Conservation (phyloP, 2,113 vertebrate genomes). For the Bubo bubo region DNA sequence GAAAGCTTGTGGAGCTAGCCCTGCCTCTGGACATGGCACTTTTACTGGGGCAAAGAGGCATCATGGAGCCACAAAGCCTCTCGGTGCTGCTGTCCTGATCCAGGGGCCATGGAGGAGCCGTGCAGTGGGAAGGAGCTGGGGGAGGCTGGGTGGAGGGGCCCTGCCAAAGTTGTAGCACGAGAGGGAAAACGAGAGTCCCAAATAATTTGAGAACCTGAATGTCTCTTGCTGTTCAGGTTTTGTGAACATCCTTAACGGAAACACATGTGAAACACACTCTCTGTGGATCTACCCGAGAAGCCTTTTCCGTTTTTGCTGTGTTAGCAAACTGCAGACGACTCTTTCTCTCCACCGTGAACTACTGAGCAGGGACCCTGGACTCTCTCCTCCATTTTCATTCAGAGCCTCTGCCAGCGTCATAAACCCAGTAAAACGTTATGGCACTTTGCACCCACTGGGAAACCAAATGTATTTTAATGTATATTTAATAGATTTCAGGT, state of each 20-base stretch:
- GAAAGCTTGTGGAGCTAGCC: neutral
- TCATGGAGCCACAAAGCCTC: rapidly evolving
- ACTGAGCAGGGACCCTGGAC: slow-evolving; percentile 63
- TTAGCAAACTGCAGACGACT: slow-evolving; percentile 63
- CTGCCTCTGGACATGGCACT: neutral
- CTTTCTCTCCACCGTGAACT: slow-evolving; percentile 46
- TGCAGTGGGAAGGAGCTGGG: neutral
- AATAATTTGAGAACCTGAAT: slow-evolving; percentile 50
- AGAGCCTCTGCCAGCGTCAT: slow-evolving; percentile 64
- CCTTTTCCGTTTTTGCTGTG: slow-evolving; percentile 63
- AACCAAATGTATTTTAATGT: slow-evolving; percentile 73
- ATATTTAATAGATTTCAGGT: slow-evolving; percentile 71
- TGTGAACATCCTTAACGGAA: slow-evolving; percentile 61
- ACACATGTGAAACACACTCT: slow-evolving; percentile 61
- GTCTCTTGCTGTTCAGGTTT: slow-evolving; percentile 50
- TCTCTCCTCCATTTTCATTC: slow-evolving; percentile 66
- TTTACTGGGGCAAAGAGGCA: neutral
- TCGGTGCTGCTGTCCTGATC: neutral
- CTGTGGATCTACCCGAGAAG: slow-evolving; percentile 57
- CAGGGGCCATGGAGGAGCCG: rapidly evolving
- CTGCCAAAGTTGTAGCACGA: neutral
- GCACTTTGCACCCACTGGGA: slow-evolving; percentile 70
- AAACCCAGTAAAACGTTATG: slow-evolving; percentile 70
- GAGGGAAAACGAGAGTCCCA: slow-evolving; percentile 4
- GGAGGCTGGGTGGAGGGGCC: neutral